Conservation (phyloP, 1,140 invertebrate genomes). For the Asbolus verrucosus region DNA sequence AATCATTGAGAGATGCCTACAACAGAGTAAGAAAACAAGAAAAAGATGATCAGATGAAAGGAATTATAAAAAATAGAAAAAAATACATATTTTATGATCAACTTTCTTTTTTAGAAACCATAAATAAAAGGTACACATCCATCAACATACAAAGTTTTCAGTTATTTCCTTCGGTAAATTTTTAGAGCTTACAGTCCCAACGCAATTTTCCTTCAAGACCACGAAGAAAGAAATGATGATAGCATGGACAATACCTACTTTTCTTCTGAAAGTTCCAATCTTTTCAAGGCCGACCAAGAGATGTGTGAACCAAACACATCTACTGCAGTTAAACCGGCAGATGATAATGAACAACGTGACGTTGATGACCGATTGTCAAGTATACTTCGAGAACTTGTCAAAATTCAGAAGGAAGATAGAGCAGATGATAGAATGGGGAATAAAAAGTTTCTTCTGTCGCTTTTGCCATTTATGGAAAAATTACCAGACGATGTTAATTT, state of each 20-base stretch:
- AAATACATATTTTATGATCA: constrained; percentile 56
- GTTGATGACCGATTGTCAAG: constrained; percentile 33
- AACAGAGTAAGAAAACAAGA: constrained; percentile 45
- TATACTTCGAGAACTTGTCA: constrained; percentile 49
- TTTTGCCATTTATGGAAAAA: constrained; percentile 57
- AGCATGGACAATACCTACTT: constrained; percentile 20
- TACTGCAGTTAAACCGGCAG: not conserved
- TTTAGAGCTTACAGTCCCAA: constrained; percentile 5
- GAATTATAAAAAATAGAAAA: constrained; percentile 27
- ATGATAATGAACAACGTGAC: constrained; percentile 17
- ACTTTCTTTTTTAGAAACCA: constrained; percentile 46
- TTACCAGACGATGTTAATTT: constrained; percentile 58
- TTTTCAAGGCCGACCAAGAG: not conserved
- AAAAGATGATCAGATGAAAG: constrained; percentile 46
- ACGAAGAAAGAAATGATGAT: constrained; percentile 10
- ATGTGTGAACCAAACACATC: not conserved
- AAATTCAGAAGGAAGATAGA: constrained; percentile 52
- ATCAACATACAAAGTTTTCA: not conserved
- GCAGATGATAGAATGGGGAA: constrained; percentile 56
- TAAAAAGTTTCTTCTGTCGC: constrained; percentile 55
- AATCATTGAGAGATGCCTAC: constrained; percentile 53
- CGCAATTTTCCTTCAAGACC: constrained; percentile 15
- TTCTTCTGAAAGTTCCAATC: constrained; percentile 3
- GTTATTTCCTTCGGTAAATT: not conserved
- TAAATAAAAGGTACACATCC: not conserved